Percentiles rank a stretch among this genome's conserved stretches.
Conservation (phyloP, 1,140 invertebrate genomes). For the Hesperophylax magnus region DNA sequence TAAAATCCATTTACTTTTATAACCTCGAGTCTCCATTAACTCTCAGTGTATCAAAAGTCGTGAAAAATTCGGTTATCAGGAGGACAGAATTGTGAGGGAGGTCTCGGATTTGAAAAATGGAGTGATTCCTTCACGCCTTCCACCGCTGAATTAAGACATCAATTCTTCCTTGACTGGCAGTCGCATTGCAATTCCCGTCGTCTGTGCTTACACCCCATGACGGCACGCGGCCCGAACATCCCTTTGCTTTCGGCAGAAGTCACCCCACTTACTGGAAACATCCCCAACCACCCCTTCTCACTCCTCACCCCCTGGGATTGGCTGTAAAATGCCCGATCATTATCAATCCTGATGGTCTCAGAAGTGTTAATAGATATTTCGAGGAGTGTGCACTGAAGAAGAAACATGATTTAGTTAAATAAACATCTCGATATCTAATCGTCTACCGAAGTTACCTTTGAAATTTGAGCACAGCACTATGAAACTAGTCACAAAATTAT, state of each 20-base stretch:
- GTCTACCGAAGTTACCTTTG: neutral
- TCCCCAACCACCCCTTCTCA: neutral
- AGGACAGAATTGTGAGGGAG: slow-evolving; percentile 18
- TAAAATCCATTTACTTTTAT: neutral
- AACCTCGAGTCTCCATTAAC: neutral
- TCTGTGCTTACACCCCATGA: slow-evolving; percentile 49
- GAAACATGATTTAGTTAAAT: neutral
- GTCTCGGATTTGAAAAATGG: slow-evolving; percentile 30
- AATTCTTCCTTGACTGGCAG: slow-evolving; percentile 45
- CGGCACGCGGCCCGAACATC: slow-evolving; percentile 56
- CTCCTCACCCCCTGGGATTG: neutral
- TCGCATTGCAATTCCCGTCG: slow-evolving; percentile 47
- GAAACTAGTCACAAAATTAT: neutral
- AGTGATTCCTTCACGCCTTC: slow-evolving; percentile 20
- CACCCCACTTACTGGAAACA: slow-evolving; percentile 6
- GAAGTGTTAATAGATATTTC: slow-evolving; percentile 7
- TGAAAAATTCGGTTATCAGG: slow-evolving; percentile 29
- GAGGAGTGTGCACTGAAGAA: neutral
- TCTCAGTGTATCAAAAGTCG: neutral
- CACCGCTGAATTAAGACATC: slow-evolving; percentile 47
- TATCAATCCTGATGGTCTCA: slow-evolving; percentile 24
- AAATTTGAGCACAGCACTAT: neutral
- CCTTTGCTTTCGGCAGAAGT: slow-evolving; percentile 52
- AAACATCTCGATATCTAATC: no score
- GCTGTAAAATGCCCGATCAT: slow-evolving; percentile 23